A percentile compares a stretch with the other conserved stretches of the same genome.
Conservation (phyloP, 2,113 vertebrate genomes). For the Trogon melanurus region DNA sequence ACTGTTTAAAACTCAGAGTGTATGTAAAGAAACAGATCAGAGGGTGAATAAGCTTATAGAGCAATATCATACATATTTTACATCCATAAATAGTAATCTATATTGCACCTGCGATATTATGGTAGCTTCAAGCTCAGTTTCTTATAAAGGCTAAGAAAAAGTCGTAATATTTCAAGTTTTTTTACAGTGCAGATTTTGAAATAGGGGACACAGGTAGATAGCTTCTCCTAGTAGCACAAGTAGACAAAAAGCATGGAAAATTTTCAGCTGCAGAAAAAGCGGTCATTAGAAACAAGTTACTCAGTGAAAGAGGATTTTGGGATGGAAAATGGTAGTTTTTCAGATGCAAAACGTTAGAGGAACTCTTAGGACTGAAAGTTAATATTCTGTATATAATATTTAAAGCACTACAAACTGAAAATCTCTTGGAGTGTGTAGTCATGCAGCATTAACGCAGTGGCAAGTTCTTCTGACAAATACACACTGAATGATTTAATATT, state of each 20-base stretch:
- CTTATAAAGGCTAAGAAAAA: not conserved
- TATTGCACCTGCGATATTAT: not conserved
- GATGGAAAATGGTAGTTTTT: not conserved
- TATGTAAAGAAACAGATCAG: not conserved
- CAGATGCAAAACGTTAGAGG: not conserved
- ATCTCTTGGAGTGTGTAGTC: not conserved
- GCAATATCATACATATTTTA: not conserved
- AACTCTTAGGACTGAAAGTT: not conserved
- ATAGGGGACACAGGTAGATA: not conserved
- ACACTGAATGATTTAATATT: not conserved
- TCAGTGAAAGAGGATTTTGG: not conserved
- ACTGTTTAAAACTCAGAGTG: not conserved
- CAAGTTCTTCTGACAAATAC: not conserved
- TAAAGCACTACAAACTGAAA: not conserved
- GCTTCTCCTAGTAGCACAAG: not conserved
- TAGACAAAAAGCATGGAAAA: not conserved
- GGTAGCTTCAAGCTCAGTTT: not conserved
- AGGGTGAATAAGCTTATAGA: not conserved
- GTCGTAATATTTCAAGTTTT: not conserved
- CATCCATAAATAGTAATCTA: not conserved
- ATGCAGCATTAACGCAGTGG: not conserved
- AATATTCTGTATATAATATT: not conserved
- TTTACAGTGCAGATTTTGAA: not conserved
- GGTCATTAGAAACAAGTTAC: not conserved
- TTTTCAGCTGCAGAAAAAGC: not conserved